Evolutionary conservation across 2,888 invertebrate genomes (phyloP).

Genomic region (Halocaridina rubra): DNA sequence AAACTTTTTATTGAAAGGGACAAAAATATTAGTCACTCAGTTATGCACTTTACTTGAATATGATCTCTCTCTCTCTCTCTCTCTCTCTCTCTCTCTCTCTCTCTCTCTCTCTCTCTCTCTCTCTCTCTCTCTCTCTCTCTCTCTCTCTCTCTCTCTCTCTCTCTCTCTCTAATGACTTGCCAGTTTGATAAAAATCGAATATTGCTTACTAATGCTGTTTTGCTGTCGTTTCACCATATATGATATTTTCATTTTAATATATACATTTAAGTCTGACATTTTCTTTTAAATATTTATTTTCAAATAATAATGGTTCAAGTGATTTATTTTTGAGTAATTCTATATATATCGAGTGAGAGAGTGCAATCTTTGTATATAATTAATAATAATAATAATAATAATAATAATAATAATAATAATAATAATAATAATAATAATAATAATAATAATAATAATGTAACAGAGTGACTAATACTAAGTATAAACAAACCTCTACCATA

Average conservation of each 20-base stretch:
- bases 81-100: conserved; percentile 7
- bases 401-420: too few species aligned
- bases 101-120: background rate
- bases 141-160: background rate
- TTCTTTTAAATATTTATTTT: background rate
- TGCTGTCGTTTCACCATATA: background rate
- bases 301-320: too few species aligned
- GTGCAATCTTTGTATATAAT: too few species aligned
- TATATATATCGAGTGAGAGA: too few species aligned
- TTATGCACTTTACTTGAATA: background rate
- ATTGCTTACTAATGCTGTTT: background rate
- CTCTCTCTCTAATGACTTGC: background rate
- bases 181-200: background rate
- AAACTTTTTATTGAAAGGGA: background rate
- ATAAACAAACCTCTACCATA: too few species aligned
- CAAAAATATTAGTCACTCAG: background rate
- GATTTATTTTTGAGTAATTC: too few species aligned
- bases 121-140: background rate
- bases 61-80: background rate
- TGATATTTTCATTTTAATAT: conserved; percentile 59
- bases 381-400: too few species aligned
- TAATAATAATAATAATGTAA: too few species aligned
- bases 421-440: too few species aligned
- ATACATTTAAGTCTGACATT: conserved; percentile 21
- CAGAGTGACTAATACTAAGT: too few species aligned